phyloP scores from a whole-genome alignment of 37 sponge, comb jelly and placozoan genomes.

The Halichondria panicea region DNA sequence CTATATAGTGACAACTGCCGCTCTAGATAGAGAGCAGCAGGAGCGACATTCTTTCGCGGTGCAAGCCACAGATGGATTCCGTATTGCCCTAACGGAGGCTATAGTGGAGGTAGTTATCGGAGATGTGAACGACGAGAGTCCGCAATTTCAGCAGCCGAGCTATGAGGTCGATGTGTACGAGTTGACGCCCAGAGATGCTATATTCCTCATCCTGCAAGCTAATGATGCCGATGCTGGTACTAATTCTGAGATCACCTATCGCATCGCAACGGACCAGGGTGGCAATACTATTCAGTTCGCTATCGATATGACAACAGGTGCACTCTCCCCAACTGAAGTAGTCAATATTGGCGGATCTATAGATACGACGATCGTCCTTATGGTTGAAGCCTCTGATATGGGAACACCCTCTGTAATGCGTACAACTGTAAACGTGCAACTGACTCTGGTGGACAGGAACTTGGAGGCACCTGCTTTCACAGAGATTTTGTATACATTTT shows the following conservation, averaged over 20 bases:
- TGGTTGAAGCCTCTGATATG: slow-evolving; percentile 53
- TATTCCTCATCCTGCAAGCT: slow-evolving; percentile 18
- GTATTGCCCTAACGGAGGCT: not conserved
- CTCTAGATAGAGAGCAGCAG: slow-evolving; percentile 17
- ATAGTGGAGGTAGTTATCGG: slow-evolving; percentile 4
- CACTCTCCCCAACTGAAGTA: not conserved
- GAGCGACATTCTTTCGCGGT: not conserved
- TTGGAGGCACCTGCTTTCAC: slow-evolving; percentile 21
- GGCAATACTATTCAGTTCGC: slow-evolving; percentile 1
- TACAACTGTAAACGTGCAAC: not conserved
- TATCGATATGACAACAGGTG: slow-evolving; percentile 11
- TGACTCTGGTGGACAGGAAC: slow-evolving; percentile 13
- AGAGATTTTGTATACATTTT: slow-evolving; percentile 29
- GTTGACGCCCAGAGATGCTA: slow-evolving; percentile 2
- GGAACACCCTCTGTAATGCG: slow-evolving; percentile 20
- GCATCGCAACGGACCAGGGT: slow-evolving; percentile 4
- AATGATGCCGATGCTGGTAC: slow-evolving; percentile 32
- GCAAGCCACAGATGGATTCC: slow-evolving; percentile 9
- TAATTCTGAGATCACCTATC: slow-evolving; percentile 26
- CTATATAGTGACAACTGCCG: slow-evolving; percentile 1
- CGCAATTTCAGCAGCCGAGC: slow-evolving; percentile 10
- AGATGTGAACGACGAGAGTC: slow-evolving; percentile 38
- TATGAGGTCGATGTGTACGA: slow-evolving; percentile 26
- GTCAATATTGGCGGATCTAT: not conserved
- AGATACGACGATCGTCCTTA: slow-evolving; percentile 25